Base-by-base conservation (phyloP, 1,140 invertebrate species). In the Trachymyrmex septentrionalis region DNA sequence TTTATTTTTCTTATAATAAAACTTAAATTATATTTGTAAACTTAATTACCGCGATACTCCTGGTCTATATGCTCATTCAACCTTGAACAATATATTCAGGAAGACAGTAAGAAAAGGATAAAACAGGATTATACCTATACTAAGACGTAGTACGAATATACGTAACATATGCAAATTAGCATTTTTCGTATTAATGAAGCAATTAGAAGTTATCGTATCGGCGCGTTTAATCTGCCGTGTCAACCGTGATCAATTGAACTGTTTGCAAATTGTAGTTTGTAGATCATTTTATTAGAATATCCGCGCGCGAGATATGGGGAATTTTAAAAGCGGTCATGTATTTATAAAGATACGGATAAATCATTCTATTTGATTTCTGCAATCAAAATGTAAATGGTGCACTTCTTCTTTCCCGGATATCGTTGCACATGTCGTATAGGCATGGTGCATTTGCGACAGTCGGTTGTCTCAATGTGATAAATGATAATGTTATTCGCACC, bases 341-440 rank as follows among this genome's bases (percentile, higher is more conserved):
- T 14, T 44, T 44, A 44, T 19, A 57, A 63, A 61, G 80, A 64
- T 44, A 24, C 24, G 12, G 57, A 92, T 93, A 92, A 92, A 93
- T 94, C 91, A 92, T 69, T 87, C 69, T 55, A 71, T 73, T 90
- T 90, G 88, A 80, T 93, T 93, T 91, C 85, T 92, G 91, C 91
- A 91, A 95, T 95, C 94, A 93, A 94, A 94, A 94, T 94, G 94
- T 94, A 93, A 94, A 94, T 94, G 88, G 86, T 77, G 5, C 5
- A 19, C 75, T 63, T 87, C 67, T 91, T 84, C 84, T 87, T 90
- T 85, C 12, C 50, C 6, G 61, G 80, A 64, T 77, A 86, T 72
- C 34, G 16, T 53, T 57, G 69, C 75, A 7, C 34, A 73, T 55
- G 10, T 21, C 19, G 30, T 27, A 0, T 6, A n/a, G 38, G 57